A percentile compares a stretch with the other conserved stretches of the same genome.
Evolutionary conservation across 2,797 vertebrate species (phyloP).

Genomic region (Mormyrops boulengeri): DNA sequence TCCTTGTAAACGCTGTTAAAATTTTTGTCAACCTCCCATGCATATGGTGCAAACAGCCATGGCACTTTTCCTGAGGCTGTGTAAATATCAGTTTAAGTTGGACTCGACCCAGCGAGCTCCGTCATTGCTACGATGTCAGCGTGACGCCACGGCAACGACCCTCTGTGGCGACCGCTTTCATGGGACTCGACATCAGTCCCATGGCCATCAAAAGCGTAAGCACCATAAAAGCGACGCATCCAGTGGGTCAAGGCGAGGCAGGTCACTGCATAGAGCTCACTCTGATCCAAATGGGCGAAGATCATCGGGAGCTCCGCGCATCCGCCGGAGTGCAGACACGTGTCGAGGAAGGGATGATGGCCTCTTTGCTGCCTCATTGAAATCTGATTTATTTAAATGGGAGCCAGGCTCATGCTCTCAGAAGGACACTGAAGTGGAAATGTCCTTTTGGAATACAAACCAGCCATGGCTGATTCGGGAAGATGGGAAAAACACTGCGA

Average conservation of each 20-base stretch:
- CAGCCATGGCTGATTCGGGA: background rate
- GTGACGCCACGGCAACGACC: background rate
- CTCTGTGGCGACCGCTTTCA: too few species aligned
- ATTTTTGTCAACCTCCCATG: background rate
- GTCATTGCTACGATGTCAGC: background rate
- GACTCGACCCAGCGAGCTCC: background rate
- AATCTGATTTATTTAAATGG: constrained; percentile 31
- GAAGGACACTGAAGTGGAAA: constrained; percentile 19
- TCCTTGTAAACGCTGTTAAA: background rate
- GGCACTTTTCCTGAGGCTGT: background rate
- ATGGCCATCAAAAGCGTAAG: constrained; percentile 21
- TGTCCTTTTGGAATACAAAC: constrained; percentile 20
- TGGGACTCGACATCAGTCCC: background rate
- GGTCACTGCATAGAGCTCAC: constrained; percentile 26
- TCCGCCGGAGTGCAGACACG: constrained; percentile 13
- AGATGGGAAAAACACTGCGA: background rate
- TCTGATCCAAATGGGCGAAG: constrained; percentile 35
- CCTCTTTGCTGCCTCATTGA: constrained; percentile 22
- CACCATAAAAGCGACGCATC: constrained; percentile 32
- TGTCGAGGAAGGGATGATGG: constrained; percentile 18
- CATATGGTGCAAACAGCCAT: background rate
- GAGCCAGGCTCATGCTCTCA: constrained; percentile 11
- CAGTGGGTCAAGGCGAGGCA: constrained; percentile 25
- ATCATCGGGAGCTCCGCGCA: constrained; percentile 14
- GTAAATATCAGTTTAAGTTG: background rate